Conservation (phyloP, 2,113 vertebrate genomes). For the Nerophis ophidion region DNA sequence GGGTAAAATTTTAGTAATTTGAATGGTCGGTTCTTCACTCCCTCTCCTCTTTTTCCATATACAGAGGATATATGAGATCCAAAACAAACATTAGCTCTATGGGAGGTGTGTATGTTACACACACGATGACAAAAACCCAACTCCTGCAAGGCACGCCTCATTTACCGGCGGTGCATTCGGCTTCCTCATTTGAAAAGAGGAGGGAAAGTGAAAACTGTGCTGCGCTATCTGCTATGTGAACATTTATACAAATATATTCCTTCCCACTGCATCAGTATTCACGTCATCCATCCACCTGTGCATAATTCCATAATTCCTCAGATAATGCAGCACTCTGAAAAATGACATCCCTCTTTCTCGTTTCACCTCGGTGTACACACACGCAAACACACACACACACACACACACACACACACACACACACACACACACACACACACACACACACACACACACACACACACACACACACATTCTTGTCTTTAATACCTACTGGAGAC, state of each 20-base stretch:
- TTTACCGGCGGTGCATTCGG: slow-evolving; percentile 40
- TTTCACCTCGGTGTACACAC: slow-evolving; percentile 29
- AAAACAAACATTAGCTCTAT: slow-evolving; percentile 18
- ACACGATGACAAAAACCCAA: slow-evolving; percentile 12
- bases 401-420: slow-evolving; percentile 4
- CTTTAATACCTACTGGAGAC: no score
- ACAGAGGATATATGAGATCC: neutral
- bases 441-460: slow-evolving; percentile 13
- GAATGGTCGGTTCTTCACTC: no score
- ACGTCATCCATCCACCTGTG: slow-evolving; percentile 45
- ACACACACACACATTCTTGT: neutral
- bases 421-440: slow-evolving; percentile 1
- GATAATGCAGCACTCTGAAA: slow-evolving; percentile 55
- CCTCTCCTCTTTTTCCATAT: no score
- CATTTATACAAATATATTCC: slow-evolving; percentile 49
- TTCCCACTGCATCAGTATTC: slow-evolving; percentile 51
- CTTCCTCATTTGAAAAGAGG: slow-evolving; percentile 51
- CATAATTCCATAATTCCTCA: slow-evolving; percentile 56
- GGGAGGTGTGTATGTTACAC: slow-evolving; percentile 5
- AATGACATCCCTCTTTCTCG: slow-evolving; percentile 45
- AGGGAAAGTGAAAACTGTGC: slow-evolving; percentile 27
- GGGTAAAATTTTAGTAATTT: neutral
- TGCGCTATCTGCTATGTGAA: slow-evolving; percentile 21
- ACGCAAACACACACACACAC: slow-evolving; percentile 9
- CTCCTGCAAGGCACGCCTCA: slow-evolving; percentile 40